Percentiles rank a stretch among this genome's conserved stretches.
These are phyloP conservation scores for Drosophila glabriapex DNA, from an alignment of 2,888 invertebrate genomes.

Conservation along the genomic window DNA sequence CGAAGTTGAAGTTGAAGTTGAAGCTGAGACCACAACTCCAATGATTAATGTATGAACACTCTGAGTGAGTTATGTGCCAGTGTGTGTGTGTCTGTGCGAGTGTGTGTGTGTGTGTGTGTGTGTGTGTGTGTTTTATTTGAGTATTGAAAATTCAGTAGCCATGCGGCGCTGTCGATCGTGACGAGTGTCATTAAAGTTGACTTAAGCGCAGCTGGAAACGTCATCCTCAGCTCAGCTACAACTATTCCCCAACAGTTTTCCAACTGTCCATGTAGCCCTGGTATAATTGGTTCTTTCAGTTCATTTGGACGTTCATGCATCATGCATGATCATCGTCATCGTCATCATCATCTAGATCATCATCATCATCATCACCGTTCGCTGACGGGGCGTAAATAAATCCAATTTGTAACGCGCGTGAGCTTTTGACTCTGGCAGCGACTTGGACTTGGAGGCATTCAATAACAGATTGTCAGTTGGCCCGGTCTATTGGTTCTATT, in stretches of 20 bases:
- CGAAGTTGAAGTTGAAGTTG: conserved; percentile 2
- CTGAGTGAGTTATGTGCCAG: conserved; percentile 49
- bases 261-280: conserved; percentile 9
- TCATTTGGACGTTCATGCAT: conserved; percentile 65
- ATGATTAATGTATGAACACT: conserved; percentile 78
- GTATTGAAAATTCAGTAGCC: conserved; percentile 70
- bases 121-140: conserved; percentile 17
- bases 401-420: conserved; percentile 74
- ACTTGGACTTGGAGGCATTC: conserved; percentile 27
- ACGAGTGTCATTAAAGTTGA: conserved; percentile 80
- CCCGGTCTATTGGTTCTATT: conserved; percentile 7
- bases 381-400: conserved; percentile 75
- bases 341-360: conserved; percentile 5
- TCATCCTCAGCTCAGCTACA: conserved; percentile 25
- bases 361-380: conserved; percentile 10
- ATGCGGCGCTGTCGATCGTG: conserved; percentile 72
- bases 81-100: background rate
- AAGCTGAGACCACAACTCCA: conserved; percentile 49
- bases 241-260: conserved; percentile 18
- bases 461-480: conserved; percentile 4
- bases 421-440: conserved; percentile 55
- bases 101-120: conserved; percentile 8
- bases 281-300: conserved; percentile 48
- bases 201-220: conserved; percentile 74
- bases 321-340: conserved; percentile 60